Percentiles rank a stretch among this genome's conserved stretches.
Conservation (phyloP, 2,888 invertebrate species). For the Caenorhabditis sp. region DNA sequence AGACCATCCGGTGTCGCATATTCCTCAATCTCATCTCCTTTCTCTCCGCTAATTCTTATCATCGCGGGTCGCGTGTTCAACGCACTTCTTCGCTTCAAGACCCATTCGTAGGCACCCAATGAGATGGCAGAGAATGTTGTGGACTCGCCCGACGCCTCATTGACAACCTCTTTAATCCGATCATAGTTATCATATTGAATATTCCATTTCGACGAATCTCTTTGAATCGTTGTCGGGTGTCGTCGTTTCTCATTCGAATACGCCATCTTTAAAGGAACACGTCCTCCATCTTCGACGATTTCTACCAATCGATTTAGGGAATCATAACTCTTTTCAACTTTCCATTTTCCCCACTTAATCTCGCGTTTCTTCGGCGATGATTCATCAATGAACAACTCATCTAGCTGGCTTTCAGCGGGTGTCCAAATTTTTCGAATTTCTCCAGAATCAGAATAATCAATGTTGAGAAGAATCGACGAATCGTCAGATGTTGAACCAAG, state of each 20-base stretch:
- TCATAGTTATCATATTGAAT: conserved; percentile 44
- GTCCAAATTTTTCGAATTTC: conserved; percentile 17
- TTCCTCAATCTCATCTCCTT: conserved; percentile 15
- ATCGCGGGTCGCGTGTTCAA: conserved; percentile 33
- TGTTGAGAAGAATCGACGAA: conserved; percentile 30
- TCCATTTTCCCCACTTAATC: conserved; percentile 42
- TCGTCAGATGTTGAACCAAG: conserved; percentile 31
- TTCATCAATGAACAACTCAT: conserved; percentile 35
- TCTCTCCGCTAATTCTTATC: conserved; percentile 12
- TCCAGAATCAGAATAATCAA: conserved; percentile 42
- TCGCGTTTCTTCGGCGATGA: conserved; percentile 33
- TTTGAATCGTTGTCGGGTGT: conserved; percentile 22
- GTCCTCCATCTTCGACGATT: conserved; percentile 19
- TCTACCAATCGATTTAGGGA: conserved; percentile 39
- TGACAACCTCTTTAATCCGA: conserved; percentile 31
- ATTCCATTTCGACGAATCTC: conserved; percentile 12
- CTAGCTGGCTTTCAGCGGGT: conserved; percentile 12
- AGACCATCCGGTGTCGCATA: conserved; percentile 35
- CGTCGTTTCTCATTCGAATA: conserved; percentile 31
- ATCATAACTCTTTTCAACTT: conserved; percentile 32
- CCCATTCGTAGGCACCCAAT: conserved; percentile 34
- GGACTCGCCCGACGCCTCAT: conserved; percentile 30
- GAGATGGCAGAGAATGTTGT: conserved; percentile 36
- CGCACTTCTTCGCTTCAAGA: conserved; percentile 28
- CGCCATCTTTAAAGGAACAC: conserved; percentile 21